These are phyloP conservation scores for Drosophila peninsularis DNA, from an alignment of 2,888 invertebrate species.

Conservation along the genomic window DNA sequence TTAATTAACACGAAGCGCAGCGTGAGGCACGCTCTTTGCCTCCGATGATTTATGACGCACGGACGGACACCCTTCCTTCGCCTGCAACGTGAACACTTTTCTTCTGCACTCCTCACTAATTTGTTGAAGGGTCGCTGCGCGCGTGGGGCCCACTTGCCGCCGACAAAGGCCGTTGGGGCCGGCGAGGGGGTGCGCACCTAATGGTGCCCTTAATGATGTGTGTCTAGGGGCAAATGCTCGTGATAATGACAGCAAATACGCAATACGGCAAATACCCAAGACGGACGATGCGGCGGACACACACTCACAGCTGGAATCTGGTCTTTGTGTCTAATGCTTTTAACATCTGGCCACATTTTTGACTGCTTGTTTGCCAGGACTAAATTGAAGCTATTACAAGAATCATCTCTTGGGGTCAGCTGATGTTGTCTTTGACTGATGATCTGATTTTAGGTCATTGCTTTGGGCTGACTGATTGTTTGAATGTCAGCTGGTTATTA, in stretches of 20 bases:
- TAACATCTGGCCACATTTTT: conserved; percentile 22
- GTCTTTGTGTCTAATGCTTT: neutral
- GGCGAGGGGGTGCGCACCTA: conserved; percentile 15
- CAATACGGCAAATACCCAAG: conserved; percentile 6
- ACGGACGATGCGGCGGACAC: neutral
- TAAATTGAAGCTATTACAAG: neutral
- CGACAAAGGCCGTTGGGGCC: conserved; percentile 44
- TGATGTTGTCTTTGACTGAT: neutral
- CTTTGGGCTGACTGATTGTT: too few relatives aligned
- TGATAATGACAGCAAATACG: conserved; percentile 51
- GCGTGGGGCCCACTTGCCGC: conserved; percentile 40
- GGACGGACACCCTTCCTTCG: conserved; percentile 23
- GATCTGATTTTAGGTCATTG: neutral
- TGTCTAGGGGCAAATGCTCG: conserved; percentile 31
- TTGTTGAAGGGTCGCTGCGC: conserved; percentile 39
- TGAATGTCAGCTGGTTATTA: too few relatives aligned
- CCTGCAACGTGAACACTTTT: conserved; percentile 39
- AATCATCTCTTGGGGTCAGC: too few relatives aligned
- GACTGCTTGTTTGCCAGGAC: neutral
- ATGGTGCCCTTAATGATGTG: conserved; percentile 58
- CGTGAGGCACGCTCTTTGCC: conserved; percentile 46
- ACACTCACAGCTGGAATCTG: conserved; percentile 1
- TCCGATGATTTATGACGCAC: conserved; percentile 67
- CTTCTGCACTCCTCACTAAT: conserved; percentile 31
- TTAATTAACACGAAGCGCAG: conserved; percentile 80